Percentiles rank a stretch among this genome's conserved stretches.
These are phyloP conservation scores for Passerina amoena DNA, from an alignment of 2,113 vertebrate genomes.

Conservation along the genomic window DNA sequence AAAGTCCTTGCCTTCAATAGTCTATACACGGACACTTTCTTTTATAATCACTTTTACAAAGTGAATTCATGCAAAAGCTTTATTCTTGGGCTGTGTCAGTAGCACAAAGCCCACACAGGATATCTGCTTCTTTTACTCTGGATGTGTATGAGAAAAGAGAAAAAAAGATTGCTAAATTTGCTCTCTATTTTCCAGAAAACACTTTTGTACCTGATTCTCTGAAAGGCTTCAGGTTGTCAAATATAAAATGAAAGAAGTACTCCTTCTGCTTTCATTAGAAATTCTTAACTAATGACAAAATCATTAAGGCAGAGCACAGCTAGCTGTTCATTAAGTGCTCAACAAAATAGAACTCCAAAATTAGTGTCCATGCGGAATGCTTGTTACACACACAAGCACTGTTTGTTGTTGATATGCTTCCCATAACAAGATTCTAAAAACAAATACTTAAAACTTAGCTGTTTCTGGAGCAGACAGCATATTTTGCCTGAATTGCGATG, in stretches of 20 bases:
- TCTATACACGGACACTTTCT: not conserved
- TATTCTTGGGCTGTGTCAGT: not conserved
- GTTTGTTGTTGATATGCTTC: not conserved
- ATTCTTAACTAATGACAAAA: not conserved
- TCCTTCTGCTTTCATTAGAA: not conserved
- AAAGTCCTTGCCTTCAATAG: not conserved
- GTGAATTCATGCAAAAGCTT: constrained; percentile 45
- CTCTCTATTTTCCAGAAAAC: not conserved
- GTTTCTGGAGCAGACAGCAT: not conserved
- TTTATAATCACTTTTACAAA: constrained; percentile 28
- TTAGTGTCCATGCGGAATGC: not conserved
- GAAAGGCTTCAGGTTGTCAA: not conserved
- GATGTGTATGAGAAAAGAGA: not conserved
- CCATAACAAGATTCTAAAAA: not conserved
- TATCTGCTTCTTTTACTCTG: not conserved
- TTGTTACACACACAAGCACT: not conserved
- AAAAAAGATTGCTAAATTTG: not conserved
- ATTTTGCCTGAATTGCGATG: not conserved
- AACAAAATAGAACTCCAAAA: not conserved
- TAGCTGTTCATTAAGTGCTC: not conserved
- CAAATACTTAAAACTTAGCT: not conserved
- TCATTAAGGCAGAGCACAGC: not conserved
- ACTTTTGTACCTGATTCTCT: not conserved
- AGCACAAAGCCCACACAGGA: not conserved
- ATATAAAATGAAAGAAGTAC: not conserved